Evolutionary conservation across 2,888 invertebrate species (phyloP).

Genomic region (Drosophila koepferae): DNA sequence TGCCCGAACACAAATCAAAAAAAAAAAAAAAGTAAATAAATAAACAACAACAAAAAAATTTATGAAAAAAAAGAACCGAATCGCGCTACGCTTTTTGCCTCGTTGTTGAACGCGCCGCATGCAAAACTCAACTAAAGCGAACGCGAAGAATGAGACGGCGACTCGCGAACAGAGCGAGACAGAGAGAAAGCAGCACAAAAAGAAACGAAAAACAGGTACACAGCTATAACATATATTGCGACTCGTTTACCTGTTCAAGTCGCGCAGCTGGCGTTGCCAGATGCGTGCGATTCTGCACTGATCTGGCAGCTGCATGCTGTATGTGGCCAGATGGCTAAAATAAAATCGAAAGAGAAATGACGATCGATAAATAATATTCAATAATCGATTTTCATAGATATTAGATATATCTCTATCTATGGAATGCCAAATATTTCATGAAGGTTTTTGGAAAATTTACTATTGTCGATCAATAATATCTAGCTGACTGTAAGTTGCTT

Average conservation of each 20-base stretch:
- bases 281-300: not conserved
- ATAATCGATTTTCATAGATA: not conserved
- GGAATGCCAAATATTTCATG: not conserved
- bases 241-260: constrained; percentile 53
- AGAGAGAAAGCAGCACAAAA: constrained; percentile 22
- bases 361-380: not conserved
- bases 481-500: not conserved
- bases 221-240: constrained; percentile 53
- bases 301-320: constrained; percentile 31
- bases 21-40: constrained; percentile 6
- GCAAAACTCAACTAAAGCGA: constrained; percentile 59
- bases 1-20: not conserved
- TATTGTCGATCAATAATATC: not conserved
- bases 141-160: constrained; percentile 19
- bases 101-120: constrained; percentile 63
- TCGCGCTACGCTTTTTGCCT: constrained; percentile 36
- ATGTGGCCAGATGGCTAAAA: not conserved
- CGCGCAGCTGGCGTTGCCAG: constrained; percentile 31
- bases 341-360: not conserved
- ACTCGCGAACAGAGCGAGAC: constrained; percentile 39
- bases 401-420: not conserved
- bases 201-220: constrained; percentile 52
- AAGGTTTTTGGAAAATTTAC: no score
- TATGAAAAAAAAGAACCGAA: constrained; percentile 23
- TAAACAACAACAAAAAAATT: constrained; percentile 21